Evolutionary conservation across 2,113 vertebrate genomes (phyloP).

Genomic region (human (Homo sapiens)): GRCh38 chr9:77793001-77793500

Average conservation of each 20-base stretch:
- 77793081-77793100: constrained; percentile 16
- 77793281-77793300: constrained; percentile 7
- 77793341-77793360: background rate
- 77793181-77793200: background rate
- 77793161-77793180: constrained; percentile 7
- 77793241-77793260: background rate
- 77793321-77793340: background rate
- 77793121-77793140: background rate
- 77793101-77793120: background rate
- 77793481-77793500: constrained; percentile 16
- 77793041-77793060: constrained; percentile 3
- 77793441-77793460: background rate
- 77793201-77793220: background rate
- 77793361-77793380: background rate
- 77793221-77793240: background rate
- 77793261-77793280: background rate
- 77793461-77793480: background rate
- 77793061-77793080: background rate
- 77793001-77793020: background rate
- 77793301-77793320: background rate
- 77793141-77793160: background rate
- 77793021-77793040: constrained; percentile 23
- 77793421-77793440: background rate
- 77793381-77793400: background rate
- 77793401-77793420: background rate